Percentiles rank a stretch among this genome's conserved stretches.
Evolutionary conservation across 2,797 vertebrate species (phyloP).

Genomic region (Helicolenus hilgendorfi): DNA sequence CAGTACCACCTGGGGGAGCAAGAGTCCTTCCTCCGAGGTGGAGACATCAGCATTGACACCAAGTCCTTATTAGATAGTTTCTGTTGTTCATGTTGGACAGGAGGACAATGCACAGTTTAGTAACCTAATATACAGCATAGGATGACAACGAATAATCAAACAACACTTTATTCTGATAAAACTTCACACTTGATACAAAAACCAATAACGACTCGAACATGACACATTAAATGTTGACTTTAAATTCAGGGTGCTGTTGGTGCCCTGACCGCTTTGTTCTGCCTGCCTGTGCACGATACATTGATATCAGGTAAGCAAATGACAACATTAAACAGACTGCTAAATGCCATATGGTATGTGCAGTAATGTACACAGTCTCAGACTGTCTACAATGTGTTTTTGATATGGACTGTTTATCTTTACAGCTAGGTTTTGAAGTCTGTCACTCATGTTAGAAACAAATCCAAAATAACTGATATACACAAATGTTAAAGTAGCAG

Average conservation of each 20-base stretch:
- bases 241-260: conserved; percentile 29
- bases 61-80: background rate
- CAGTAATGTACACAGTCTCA: conserved; percentile 17
- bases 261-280: background rate
- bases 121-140: background rate
- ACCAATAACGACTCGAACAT: conserved; percentile 29
- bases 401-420: conserved; percentile 15
- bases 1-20: conserved; percentile 51
- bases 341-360: background rate
- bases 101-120: background rate
- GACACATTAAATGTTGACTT: conserved; percentile 19
- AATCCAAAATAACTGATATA: background rate
- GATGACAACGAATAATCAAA: conserved; percentile 29
- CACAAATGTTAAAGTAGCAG: background rate
- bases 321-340: background rate
- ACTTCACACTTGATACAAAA: conserved; percentile 56
- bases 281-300: background rate
- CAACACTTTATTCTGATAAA: conserved; percentile 75
- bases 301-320: background rate
- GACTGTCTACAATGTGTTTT: conserved; percentile 12
- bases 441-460: background rate
- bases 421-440: conserved; percentile 19
- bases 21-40: conserved; percentile 37
- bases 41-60: background rate
- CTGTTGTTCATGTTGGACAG: background rate